Evolutionary conservation across 1,140 invertebrate species (phyloP).

Genomic region (Aleiodes sp.): DNA sequence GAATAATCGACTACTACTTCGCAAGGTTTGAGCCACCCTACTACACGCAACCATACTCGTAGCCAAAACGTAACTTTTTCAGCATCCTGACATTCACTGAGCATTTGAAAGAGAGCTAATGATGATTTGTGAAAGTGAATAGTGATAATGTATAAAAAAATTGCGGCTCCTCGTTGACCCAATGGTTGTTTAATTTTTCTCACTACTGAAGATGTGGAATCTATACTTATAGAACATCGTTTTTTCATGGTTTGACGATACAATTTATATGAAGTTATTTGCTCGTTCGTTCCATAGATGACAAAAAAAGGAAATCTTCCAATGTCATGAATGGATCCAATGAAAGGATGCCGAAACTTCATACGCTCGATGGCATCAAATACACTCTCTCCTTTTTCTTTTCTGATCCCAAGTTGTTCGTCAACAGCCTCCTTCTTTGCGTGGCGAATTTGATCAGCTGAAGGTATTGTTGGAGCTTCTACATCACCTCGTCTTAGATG

Average conservation of each 20-base stretch:
- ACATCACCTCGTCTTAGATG: slow-evolving; percentile 2
- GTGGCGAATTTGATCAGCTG: not conserved
- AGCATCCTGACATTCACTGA: slow-evolving; percentile 24
- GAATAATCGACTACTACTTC: slow-evolving; percentile 25
- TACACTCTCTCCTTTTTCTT: not conserved
- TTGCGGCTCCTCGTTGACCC: not conserved
- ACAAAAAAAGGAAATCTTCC: slow-evolving; percentile 19
- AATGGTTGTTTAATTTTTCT: not conserved
- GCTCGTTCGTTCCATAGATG: slow-evolving; percentile 18
- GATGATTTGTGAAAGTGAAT: slow-evolving; percentile 28
- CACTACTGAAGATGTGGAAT: slow-evolving; percentile 19
- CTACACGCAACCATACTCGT: slow-evolving; percentile 10
- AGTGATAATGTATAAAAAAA: slow-evolving; percentile 31
- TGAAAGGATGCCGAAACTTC: not conserved
- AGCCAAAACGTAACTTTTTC: slow-evolving; percentile 18
- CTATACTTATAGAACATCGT: not conserved
- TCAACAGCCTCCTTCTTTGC: slow-evolving; percentile 11
- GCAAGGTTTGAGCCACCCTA: not conserved
- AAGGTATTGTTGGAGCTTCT: not conserved
- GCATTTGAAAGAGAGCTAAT: slow-evolving; percentile 40
- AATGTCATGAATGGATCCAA: slow-evolving; percentile 7
- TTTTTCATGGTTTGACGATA: slow-evolving; percentile 8
- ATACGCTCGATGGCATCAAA: not conserved
- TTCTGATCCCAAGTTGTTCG: slow-evolving; percentile 8
- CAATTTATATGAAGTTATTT: slow-evolving; percentile 18